Percentiles rank a stretch among this genome's conserved stretches.
Conservation (phyloP, 2,113 vertebrate genomes). For the Naja naja region DNA sequence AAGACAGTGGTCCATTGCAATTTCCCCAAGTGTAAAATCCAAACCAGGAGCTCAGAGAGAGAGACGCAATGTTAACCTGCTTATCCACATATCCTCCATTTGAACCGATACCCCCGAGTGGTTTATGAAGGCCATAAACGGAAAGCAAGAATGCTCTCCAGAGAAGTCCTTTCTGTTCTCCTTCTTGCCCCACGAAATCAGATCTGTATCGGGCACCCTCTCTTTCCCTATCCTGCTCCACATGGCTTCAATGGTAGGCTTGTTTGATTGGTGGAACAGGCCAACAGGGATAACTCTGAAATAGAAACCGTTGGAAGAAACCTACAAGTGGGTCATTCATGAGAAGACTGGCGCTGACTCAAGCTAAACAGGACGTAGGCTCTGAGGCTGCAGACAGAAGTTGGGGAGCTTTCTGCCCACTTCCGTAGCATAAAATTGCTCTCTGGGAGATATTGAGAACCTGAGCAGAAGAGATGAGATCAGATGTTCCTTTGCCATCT, state of each 20-base stretch:
- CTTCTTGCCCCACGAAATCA: neutral
- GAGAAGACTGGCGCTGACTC: constrained; percentile 44
- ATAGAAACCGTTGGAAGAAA: neutral
- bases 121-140: neutral
- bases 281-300: neutral
- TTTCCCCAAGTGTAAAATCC: neutral
- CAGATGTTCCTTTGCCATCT: neutral
- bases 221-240: neutral
- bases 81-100: neutral
- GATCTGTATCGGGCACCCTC: neutral
- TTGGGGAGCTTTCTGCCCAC: constrained; percentile 23
- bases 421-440: neutral
- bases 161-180: neutral
- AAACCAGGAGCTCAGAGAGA: neutral
- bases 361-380: constrained; percentile 42
- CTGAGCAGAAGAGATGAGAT: neutral
- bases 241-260: rapidly evolving
- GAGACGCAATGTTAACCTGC: neutral
- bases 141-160: neutral
- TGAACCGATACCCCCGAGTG: neutral
- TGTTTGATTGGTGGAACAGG: constrained; percentile 27
- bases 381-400: neutral
- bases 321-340: constrained; percentile 49
- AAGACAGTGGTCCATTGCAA: neutral
- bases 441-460: neutral